Base-by-base conservation (phyloP, 2,888 invertebrate genomes). In the Phalera bucephala region DNA sequence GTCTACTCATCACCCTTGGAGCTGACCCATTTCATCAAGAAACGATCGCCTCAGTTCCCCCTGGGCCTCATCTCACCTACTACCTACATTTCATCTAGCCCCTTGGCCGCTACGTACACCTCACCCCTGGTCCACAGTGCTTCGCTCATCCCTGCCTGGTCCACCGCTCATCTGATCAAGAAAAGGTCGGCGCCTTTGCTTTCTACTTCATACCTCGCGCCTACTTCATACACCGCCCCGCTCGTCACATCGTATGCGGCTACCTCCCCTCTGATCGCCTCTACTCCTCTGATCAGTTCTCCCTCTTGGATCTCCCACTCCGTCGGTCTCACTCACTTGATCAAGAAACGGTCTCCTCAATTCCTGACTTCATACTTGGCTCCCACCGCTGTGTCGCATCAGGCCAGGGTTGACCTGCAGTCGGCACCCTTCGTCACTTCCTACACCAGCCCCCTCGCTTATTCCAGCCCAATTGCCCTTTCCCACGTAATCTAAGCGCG, bases 271-370 rank as follows among this genome's bases (percentile, higher is more conserved):
- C 7, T 49, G 28, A 40, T 75, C 29, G 51, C 82, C 51, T 61
- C 80, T 41, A 38, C 81, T 49, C 68, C 69, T 27, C 35, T 69
- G 25, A 62, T 69, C 25, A 45, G 70, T 29, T 69, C 75, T 10
- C 47, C 73, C 20, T 72, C 77, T 32, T 43, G 78, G 22, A 44
- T 67, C 30, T 40, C 74, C 19, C 61, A 74, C 20, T 74, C 80
- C 23, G 43, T 76, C 10, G 50, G 57, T 10, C 55, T 63, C 40
- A 13, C 71, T 3, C 78, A 80, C 38, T 63, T 72, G 10, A 81
- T 81, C 36, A 80, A 82, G 64, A 79, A 82, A 48, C 67, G 77
- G 2, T 79, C 78, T 4, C 70, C 64, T 29, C 60, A 57, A 29
- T 40, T 68, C 11, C 39, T 66, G 19, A 50, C 56, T 31, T 36